A percentile compares a stretch with the other conserved stretches of the same genome.
Conservation (phyloP, 2,113 vertebrate species). For the Aphelocoma coerulescens region DNA sequence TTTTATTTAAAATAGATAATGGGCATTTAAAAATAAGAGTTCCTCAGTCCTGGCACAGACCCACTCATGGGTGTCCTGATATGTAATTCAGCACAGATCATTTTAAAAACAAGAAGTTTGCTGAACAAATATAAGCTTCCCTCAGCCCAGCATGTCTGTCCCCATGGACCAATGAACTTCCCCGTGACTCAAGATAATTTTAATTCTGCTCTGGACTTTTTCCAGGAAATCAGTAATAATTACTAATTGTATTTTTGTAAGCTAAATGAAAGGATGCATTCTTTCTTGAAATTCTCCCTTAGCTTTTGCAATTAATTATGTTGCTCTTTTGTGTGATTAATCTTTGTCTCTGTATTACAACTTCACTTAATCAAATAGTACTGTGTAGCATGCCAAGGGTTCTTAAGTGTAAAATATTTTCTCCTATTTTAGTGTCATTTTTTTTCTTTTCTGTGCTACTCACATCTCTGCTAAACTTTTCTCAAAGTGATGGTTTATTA, state of each 20-base stretch:
- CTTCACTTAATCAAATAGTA: slow-evolving; percentile 59
- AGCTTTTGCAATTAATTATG: slow-evolving; percentile 76
- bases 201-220: slow-evolving; percentile 91
- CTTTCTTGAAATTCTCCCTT: slow-evolving; percentile 82
- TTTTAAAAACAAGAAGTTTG: slow-evolving; percentile 48
- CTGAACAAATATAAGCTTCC: slow-evolving; percentile 53
- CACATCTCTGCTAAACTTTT: not conserved
- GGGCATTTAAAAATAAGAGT: not conserved
- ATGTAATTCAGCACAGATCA: not conserved
- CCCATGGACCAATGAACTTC: slow-evolving; percentile 79
- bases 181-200: slow-evolving; percentile 78
- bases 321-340: slow-evolving; percentile 72
- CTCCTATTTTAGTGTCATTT: not conserved
- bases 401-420: slow-evolving; percentile 52
- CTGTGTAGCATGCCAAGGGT: slow-evolving; percentile 37
- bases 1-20: slow-evolving; percentile 10
- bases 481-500: not conserved
- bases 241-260: slow-evolving; percentile 97
- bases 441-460: not conserved
- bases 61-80: not conserved
- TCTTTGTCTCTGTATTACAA: slow-evolving; percentile 68
- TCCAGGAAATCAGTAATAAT: slow-evolving; percentile 97
- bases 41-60: not conserved
- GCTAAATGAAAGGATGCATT: slow-evolving; percentile 82
- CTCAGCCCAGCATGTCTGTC: not conserved